Percentiles rank a stretch among this genome's conserved stretches.
Conservation (phyloP, 2,113 vertebrate genomes). For the Tragulus kanchil region DNA sequence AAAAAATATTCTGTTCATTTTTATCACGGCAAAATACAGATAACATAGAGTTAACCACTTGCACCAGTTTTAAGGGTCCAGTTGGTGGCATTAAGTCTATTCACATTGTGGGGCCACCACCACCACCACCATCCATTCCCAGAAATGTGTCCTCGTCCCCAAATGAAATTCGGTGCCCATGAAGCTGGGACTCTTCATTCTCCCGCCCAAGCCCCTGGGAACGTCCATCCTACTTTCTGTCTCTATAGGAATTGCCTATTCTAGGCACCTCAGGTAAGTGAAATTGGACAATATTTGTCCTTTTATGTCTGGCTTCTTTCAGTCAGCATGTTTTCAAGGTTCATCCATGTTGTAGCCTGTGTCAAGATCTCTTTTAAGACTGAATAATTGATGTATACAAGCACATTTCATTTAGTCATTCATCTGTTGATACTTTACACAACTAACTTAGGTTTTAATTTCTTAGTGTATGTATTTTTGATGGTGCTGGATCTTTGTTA, state of each 20-base stretch:
- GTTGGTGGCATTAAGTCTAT: neutral
- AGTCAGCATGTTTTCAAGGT: neutral
- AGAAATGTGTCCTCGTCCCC: neutral
- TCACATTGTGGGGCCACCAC: accelerated
- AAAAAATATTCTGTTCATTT: neutral
- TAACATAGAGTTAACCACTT: neutral
- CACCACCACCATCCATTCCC: neutral
- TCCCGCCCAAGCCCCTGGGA: neutral
- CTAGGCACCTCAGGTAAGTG: neutral
- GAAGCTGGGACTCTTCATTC: neutral
- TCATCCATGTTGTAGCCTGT: neutral
- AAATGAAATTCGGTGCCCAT: neutral
- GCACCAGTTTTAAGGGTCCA: neutral
- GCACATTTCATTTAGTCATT: neutral
- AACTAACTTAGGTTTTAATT: neutral
- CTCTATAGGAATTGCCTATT: neutral
- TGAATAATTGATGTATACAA: neutral
- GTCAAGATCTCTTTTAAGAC: neutral
- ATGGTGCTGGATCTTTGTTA: neutral
- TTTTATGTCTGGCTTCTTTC: neutral
- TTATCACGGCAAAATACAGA: neutral
- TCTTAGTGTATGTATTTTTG: neutral
- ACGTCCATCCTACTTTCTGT: neutral
- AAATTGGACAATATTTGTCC: neutral
- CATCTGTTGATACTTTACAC: neutral